Evolutionary conservation across 2,113 vertebrate species (phyloP).

Genomic region (Himantopus leucocephalus): DNA sequence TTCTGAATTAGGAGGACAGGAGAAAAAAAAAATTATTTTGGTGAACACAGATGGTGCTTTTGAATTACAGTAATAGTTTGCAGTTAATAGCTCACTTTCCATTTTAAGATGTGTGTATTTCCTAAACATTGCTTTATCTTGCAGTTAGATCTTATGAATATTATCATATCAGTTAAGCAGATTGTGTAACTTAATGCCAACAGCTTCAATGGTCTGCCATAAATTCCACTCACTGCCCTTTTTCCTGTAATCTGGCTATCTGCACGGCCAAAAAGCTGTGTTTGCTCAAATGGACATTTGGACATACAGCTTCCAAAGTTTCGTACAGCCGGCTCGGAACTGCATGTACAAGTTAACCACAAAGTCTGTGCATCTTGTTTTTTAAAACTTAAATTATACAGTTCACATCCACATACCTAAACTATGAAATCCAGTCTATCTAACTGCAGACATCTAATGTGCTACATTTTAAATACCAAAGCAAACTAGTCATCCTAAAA

Average conservation of each 20-base stretch:
- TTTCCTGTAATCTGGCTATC: not conserved
- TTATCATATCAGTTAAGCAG: not conserved
- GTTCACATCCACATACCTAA: conserved; percentile 6
- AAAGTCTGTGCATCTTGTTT: not conserved
- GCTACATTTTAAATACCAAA: conserved; percentile 55
- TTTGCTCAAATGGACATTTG: not conserved
- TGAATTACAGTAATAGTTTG: not conserved
- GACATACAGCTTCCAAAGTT: not conserved
- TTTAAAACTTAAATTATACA: not conserved
- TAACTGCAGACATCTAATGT: conserved; percentile 33
- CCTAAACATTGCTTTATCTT: not conserved
- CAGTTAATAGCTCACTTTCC: not conserved
- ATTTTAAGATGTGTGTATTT: not conserved
- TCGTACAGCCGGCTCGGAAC: not conserved
- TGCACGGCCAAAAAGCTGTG: not conserved
- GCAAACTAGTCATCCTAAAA: conserved; percentile 54
- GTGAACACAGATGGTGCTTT: not conserved
- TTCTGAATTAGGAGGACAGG: not conserved
- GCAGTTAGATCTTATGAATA: not conserved
- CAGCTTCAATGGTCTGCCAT: not conserved
- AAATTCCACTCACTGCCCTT: not conserved
- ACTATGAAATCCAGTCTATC: conserved; percentile 19
- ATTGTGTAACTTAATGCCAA: not conserved
- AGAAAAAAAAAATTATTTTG: not conserved
- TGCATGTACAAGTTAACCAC: not conserved